Percentiles rank a stretch among this genome's conserved stretches.
Evolutionary conservation across 2,113 vertebrate species (phyloP).

Genomic region (Thalassarche chlororhynchos): DNA sequence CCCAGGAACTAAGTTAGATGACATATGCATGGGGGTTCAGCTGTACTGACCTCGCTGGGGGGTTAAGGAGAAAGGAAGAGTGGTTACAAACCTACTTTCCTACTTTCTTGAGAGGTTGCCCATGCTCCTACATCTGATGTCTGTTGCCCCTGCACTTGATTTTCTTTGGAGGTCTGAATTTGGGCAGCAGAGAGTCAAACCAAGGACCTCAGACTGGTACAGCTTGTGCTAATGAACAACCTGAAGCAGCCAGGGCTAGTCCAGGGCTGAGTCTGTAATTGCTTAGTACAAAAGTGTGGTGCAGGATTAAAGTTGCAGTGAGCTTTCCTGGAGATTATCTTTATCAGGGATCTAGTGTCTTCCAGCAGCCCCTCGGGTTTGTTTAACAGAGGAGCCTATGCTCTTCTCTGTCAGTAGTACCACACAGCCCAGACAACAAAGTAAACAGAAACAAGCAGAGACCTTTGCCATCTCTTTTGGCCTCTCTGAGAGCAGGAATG

Average conservation of each 20-base stretch:
- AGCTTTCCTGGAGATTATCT: background rate
- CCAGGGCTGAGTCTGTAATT: background rate
- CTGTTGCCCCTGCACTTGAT: background rate
- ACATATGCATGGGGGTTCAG: accelerated
- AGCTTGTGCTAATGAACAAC: background rate
- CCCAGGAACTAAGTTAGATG: background rate
- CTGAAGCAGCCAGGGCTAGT: background rate
- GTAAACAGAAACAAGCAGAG: background rate
- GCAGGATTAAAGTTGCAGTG: background rate
- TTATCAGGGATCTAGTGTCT: background rate
- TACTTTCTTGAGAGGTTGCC: background rate
- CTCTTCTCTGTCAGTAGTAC: background rate
- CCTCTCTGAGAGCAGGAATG: background rate
- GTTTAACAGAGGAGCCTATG: background rate
- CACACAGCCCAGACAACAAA: background rate
- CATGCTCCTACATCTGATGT: background rate
- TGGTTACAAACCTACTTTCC: background rate
- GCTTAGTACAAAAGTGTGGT: background rate
- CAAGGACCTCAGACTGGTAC: background rate
- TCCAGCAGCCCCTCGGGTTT: background rate
- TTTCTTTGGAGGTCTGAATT: background rate
- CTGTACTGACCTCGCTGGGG: background rate
- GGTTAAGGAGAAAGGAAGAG: background rate
- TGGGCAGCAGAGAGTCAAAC: background rate
- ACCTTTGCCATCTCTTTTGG: background rate